Evolutionary conservation across 2,113 vertebrate species (phyloP), one percentile per base, ranked within the genome.

Genomic region (Labeo rohita): DNA sequence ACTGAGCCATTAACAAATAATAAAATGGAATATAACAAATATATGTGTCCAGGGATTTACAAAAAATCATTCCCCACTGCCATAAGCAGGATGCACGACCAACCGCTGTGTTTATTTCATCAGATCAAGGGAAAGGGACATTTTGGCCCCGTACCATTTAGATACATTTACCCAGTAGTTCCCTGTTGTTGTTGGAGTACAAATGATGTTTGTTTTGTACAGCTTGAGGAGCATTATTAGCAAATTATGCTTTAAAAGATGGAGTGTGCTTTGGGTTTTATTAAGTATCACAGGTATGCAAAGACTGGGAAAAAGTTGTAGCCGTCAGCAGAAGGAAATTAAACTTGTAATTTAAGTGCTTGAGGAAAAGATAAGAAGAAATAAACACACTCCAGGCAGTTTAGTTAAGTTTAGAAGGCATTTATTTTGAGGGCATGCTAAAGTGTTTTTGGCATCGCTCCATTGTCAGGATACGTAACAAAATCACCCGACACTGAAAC

Each of bases 1-100:
- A 66, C 85, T 75, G 83, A 84, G 65, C 83, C 85, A 73, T 87
- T 91, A 87, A 87, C 87, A 80, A 89, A 90, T 88, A 88, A 91
- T 83, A 81, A 89, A 89, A 87, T 65, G 61, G 76, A 91, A 90
- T 88, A 85, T 70, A 87, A 88, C 79, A 87, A 78, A 87, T 88
- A 90, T 80, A 84, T 82, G 87, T 68, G 8, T 84, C 61, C 7
- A 50, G 89, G 84, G 85, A 90, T 50, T 82, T 65, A 82, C 36
- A 77, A 80, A 80, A 87, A 79, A 84, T 70, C 85, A 88, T 85
- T 77, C 54, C 72, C 68, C 73, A 28, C 52, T 45, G 66, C 70
- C 84, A 68, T 72, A 75, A 47, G 39, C 85, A 79, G 49, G 45
- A 45, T 10, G 52, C 56, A 59, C 63, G 81, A 82, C 73, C 16